phyloP scores from a whole-genome alignment of 1,140 invertebrate species.

The Bradysia coprophila region DNA sequence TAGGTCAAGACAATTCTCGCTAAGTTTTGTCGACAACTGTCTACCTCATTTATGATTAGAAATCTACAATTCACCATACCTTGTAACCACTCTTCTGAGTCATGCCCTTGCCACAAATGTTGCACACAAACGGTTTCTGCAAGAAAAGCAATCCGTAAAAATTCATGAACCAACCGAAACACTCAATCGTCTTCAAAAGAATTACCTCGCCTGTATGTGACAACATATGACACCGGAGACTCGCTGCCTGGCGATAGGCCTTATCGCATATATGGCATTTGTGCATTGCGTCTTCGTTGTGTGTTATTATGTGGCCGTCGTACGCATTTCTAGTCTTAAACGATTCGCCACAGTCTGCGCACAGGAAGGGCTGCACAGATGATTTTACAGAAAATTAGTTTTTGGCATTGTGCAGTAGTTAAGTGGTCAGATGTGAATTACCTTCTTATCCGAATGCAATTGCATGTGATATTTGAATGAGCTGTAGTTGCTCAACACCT shows the following conservation, averaged over 20 bases:
- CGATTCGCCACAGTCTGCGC: conserved; percentile 10
- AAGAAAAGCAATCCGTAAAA: neutral
- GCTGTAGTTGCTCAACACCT: conserved; percentile 13
- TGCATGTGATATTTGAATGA: conserved; percentile 21
- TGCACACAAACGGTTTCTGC: conserved; percentile 19
- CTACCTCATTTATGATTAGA: neutral
- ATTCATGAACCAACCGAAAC: conserved; percentile 2
- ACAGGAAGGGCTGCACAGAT: conserved; percentile 12
- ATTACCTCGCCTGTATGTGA: conserved; percentile 12
- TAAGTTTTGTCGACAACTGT: neutral
- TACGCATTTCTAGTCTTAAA: conserved; percentile 15
- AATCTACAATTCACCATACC: neutral
- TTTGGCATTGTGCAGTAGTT: no score
- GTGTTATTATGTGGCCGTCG: conserved; percentile 18
- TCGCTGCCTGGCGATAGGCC: conserved; percentile 19
- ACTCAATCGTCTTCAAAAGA: neutral
- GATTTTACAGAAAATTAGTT: no score
- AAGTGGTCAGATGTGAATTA: no score
- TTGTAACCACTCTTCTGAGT: conserved; percentile 22
- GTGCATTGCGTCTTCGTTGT: conserved; percentile 6
- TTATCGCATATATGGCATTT: conserved; percentile 19
- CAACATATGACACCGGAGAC: conserved; percentile 17
- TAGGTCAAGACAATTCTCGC: neutral
- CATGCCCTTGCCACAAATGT: conserved; percentile 19
- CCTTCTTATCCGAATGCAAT: conserved; percentile 15